These are phyloP conservation scores for Ricordea florida DNA, from an alignment of 92 coral and sea anemone species.

Conservation along the genomic window DNA sequence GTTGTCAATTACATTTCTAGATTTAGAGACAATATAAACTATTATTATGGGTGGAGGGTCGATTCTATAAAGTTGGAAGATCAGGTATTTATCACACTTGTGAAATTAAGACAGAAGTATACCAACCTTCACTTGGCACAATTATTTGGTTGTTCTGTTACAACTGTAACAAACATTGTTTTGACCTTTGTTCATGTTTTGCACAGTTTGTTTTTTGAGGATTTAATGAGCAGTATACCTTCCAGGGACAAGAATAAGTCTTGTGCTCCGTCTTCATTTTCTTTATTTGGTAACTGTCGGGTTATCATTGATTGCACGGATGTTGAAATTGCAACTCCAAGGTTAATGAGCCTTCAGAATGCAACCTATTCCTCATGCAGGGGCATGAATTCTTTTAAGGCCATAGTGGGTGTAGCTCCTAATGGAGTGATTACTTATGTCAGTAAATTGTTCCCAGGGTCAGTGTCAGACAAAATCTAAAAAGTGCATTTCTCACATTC, in stretches of 20 bases:
- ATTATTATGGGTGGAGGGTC: conserved; percentile 44
- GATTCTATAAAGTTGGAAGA: conserved; percentile 39
- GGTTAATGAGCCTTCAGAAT: conserved; percentile 50
- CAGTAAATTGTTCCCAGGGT: too few species aligned
- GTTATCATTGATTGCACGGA: conserved; percentile 15
- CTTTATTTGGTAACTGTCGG: conserved; percentile 4
- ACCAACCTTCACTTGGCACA: conserved; percentile 42
- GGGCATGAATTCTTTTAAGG: conserved; percentile 13
- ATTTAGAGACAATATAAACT: conserved; percentile 20
- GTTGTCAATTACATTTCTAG: conserved; percentile 16
- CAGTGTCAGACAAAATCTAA: too few species aligned
- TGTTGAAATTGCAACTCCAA: conserved; percentile 13
- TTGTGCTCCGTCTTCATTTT: conserved; percentile 19
- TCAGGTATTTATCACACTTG: conserved; percentile 32
- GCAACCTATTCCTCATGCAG: conserved; percentile 19
- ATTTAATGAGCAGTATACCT: conserved; percentile 9
- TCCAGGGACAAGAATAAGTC: conserved; percentile 4
- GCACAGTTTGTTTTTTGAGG: conserved; percentile 4
- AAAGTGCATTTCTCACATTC: too few species aligned
- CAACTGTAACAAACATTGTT: conserved; percentile 13
- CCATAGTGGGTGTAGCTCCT: conserved; percentile 5
- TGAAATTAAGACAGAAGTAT: conserved; percentile 36
- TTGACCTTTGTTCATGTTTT: conserved; percentile 19
- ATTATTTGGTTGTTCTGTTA: conserved; percentile 12
- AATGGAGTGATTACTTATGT: not conserved